A percentile compares a stretch with the other conserved stretches of the same genome.
These are phyloP conservation scores for Pedicia rivosa DNA, from an alignment of 2,888 invertebrate genomes.

Conservation along the genomic window DNA sequence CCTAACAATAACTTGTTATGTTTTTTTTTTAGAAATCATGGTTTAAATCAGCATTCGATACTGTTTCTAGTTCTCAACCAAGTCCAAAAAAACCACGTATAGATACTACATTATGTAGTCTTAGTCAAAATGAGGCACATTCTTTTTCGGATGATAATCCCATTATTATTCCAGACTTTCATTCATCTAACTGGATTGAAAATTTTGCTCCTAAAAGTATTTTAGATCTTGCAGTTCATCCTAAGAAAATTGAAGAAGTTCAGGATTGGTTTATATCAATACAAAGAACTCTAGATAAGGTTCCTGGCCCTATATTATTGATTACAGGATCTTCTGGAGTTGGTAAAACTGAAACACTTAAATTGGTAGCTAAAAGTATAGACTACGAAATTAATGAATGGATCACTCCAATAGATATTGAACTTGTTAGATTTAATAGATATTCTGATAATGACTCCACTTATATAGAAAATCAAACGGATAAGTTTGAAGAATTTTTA, in stretches of 20 bases:
- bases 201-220: conserved; percentile 39
- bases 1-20: too few relatives aligned
- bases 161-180: too few relatives aligned
- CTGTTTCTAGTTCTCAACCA: too few relatives aligned
- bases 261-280: conserved; percentile 43
- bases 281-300: conserved; percentile 15
- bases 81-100: background rate
- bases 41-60: conserved; percentile 9
- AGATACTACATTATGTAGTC: background rate
- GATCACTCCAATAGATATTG: conserved; percentile 63
- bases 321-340: conserved; percentile 71
- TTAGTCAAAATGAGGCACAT: background rate
- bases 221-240: conserved; percentile 54
- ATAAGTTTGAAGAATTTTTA: conserved; percentile 59
- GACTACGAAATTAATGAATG: conserved; percentile 45
- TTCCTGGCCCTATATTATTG: conserved; percentile 41
- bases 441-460: conserved; percentile 4
- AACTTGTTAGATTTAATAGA: conserved; percentile 30
- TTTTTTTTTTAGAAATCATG: conserved; percentile 9
- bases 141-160: too few relatives aligned
- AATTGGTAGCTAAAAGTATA: conserved; percentile 45
- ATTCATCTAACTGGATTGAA: conserved; percentile 37
- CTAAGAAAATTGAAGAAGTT: conserved; percentile 58
- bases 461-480: conserved; percentile 40
- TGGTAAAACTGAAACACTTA: conserved; percentile 65